These are phyloP conservation scores for Cygnus buccinator DNA, from an alignment of 2,113 vertebrate species.

Conservation along the genomic window DNA sequence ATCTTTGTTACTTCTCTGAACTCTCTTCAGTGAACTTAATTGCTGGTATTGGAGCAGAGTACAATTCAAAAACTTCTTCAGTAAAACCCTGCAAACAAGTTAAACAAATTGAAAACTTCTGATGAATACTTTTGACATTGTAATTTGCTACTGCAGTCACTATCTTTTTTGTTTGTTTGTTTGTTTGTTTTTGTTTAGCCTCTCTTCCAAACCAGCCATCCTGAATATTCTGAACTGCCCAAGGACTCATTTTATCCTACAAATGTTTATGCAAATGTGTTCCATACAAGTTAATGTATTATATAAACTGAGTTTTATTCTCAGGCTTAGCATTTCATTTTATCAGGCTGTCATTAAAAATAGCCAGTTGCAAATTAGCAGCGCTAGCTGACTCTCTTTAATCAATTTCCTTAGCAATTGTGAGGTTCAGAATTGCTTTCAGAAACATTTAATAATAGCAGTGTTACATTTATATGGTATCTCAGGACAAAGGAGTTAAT, in stretches of 20 bases:
- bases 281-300: conserved; percentile 47
- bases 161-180: neutral
- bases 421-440: conserved; percentile 65
- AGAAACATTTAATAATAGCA: conserved; percentile 59
- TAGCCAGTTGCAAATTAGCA: conserved; percentile 66
- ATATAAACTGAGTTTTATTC: conserved; percentile 54
- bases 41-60: neutral
- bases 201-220: conserved; percentile 26
- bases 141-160: neutral
- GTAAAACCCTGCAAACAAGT: neutral
- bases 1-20: neutral
- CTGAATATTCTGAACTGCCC: conserved; percentile 5
- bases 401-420: conserved; percentile 58
- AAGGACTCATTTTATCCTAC: conserved; percentile 34
- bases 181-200: neutral
- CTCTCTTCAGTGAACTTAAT: neutral
- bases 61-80: neutral
- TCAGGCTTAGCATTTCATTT: conserved; percentile 59
- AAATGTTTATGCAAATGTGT: conserved; percentile 70
- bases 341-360: conserved; percentile 63
- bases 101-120: neutral
- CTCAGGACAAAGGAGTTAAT: conserved; percentile 70
- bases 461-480: conserved; percentile 26
- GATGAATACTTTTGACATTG: neutral
- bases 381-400: conserved; percentile 42